phyloP scores from a whole-genome alignment of 2,797 vertebrate species.

The Hyperoplus immaculatus region DNA sequence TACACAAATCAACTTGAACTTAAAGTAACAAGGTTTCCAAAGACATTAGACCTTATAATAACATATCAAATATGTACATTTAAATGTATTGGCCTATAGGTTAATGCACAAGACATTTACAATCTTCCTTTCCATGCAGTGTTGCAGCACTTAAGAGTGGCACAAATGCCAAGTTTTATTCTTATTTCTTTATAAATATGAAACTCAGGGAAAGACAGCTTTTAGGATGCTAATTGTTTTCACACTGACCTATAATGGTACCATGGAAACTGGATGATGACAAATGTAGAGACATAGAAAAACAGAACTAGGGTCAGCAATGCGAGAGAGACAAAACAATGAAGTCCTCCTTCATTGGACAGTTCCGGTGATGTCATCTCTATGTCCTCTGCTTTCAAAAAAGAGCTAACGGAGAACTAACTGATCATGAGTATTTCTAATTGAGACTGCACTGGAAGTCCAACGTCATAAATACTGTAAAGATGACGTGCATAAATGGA shows the following conservation, averaged over 20 bases:
- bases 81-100: too few species aligned
- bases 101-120: too few species aligned
- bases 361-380: not conserved
- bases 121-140: constrained; percentile 1
- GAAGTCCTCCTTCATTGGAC: not conserved
- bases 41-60: not conserved
- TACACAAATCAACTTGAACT: not conserved
- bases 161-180: not conserved
- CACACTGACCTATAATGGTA: not conserved
- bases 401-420: not conserved
- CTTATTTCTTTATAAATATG: not conserved
- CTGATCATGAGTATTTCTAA: not conserved
- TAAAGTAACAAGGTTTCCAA: not conserved
- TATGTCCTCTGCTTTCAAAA: not conserved
- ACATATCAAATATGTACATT: too few species aligned
- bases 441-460: not conserved
- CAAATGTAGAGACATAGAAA: not conserved
- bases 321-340: not conserved
- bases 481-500: not conserved
- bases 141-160: not conserved
- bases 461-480: not conserved
- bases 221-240: not conserved
- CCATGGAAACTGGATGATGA: constrained; percentile 1
- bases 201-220: not conserved
- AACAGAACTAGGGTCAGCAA: not conserved